Evolutionary conservation across 2,888 invertebrate genomes (phyloP).

Genomic region (Heliothis peltigera): DNA sequence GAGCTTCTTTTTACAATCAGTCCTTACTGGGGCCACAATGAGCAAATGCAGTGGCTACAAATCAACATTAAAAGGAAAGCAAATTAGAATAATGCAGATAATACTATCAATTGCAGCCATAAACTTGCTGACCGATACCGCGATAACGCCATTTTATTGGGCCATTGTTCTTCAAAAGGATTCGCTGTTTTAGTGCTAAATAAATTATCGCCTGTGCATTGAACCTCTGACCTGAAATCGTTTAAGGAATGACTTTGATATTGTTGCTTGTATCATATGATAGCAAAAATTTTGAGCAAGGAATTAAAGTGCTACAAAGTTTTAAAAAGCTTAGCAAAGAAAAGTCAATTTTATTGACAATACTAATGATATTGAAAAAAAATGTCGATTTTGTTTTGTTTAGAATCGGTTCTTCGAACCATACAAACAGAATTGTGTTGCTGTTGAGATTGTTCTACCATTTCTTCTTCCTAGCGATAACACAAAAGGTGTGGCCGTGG

Average conservation of each 20-base stretch:
- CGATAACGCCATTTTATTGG: slow-evolving; percentile 64
- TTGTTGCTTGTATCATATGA: slow-evolving; percentile 19
- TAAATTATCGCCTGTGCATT: slow-evolving; percentile 56
- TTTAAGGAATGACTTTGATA: slow-evolving; percentile 49
- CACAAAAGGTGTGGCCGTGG: too few relatives aligned
- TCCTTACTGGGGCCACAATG: slow-evolving; percentile 46
- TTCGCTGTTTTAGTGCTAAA: slow-evolving; percentile 51
- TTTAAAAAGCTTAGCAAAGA: too few relatives aligned
- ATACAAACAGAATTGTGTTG: too few relatives aligned
- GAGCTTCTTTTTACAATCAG: background rate
- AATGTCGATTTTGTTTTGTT: too few relatives aligned
- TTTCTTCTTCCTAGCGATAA: too few relatives aligned
- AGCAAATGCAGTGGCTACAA: slow-evolving; percentile 35
- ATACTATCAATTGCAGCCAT: slow-evolving; percentile 56
- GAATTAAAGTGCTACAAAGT: too few relatives aligned
- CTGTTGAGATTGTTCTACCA: too few relatives aligned
- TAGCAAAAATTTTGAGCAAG: background rate
- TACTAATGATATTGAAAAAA: too few relatives aligned
- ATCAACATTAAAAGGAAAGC: slow-evolving; percentile 51
- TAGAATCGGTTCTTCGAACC: too few relatives aligned
- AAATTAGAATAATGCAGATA: slow-evolving; percentile 57
- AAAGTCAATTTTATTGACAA: too few relatives aligned
- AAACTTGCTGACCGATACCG: slow-evolving; percentile 58
- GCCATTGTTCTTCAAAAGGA: slow-evolving; percentile 63
- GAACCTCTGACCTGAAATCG: slow-evolving; percentile 60